Percentiles rank a stretch among this genome's conserved stretches.
Conservation (phyloP, 2,888 invertebrate species). For the Gasteruption jaculator region DNA sequence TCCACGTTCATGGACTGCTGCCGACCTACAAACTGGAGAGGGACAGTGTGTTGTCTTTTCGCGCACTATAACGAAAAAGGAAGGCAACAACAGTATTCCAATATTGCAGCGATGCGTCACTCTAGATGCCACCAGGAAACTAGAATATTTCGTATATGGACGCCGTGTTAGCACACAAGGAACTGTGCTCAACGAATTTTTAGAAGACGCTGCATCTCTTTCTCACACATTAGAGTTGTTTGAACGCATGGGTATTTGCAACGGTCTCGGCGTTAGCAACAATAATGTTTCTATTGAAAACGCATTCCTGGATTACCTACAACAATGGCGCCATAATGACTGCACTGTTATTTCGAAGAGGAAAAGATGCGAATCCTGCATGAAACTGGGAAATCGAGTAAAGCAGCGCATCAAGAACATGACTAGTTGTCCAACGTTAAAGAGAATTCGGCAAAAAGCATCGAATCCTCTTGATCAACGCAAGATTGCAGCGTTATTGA, state of each 20-base stretch:
- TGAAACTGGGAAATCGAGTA: background rate
- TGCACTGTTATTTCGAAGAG: too few relatives aligned
- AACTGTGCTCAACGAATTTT: too few relatives aligned
- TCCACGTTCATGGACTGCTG: too few relatives aligned
- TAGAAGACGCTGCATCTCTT: too few relatives aligned
- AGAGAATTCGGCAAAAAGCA: too few relatives aligned
- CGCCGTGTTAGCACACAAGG: too few relatives aligned
- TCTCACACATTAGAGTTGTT: background rate
- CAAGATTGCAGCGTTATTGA: background rate
- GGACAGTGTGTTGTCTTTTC: conserved; percentile 5
- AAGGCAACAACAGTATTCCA: background rate
- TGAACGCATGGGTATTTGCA: background rate
- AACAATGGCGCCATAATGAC: too few relatives aligned
- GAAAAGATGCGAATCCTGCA: background rate
- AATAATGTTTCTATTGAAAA: background rate
- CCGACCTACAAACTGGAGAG: background rate
- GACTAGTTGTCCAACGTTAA: too few relatives aligned
- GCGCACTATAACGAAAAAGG: background rate
- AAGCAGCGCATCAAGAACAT: conserved; percentile 2
- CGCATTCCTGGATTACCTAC: too few relatives aligned
- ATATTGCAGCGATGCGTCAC: background rate
- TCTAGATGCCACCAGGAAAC: background rate
- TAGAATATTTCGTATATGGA: background rate
- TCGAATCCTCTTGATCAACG: conserved; percentile 5
- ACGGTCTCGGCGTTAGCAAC: background rate